phyloP scores from a whole-genome alignment of 2,113 vertebrate species.

The Pseudorectes ferrugineus region DNA sequence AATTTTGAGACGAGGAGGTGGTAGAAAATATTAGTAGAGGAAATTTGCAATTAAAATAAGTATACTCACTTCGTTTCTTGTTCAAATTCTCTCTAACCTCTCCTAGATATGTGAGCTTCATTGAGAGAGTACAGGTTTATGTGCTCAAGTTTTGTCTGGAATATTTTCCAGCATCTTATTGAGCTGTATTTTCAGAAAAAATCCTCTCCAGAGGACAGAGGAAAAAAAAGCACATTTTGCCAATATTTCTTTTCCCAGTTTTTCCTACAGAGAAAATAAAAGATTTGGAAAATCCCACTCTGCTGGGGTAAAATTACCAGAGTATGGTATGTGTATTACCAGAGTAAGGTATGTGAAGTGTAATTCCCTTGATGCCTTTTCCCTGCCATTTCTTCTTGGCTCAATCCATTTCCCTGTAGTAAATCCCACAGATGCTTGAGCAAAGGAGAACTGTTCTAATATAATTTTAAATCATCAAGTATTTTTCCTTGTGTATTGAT shows the following conservation, averaged over 20 bases:
- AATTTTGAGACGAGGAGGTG: background rate
- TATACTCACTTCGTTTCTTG: background rate
- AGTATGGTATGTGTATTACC: background rate
- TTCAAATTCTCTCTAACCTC: background rate
- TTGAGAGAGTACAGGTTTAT: background rate
- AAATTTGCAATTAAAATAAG: background rate
- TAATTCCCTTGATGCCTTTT: background rate
- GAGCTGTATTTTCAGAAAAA: background rate
- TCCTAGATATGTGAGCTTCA: background rate
- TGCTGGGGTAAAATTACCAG: background rate
- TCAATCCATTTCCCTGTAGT: background rate
- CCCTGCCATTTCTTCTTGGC: background rate
- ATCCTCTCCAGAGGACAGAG: background rate
- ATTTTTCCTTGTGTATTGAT: background rate
- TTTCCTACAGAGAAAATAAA: background rate
- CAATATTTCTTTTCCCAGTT: background rate
- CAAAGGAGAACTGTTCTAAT: background rate
- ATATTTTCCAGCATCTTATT: background rate
- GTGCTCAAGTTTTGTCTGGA: background rate
- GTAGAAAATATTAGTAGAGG: background rate
- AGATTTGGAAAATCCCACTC: background rate
- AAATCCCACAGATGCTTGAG: background rate
- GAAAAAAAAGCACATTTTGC: background rate
- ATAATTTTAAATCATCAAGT: background rate
- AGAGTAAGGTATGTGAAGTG: background rate